These are phyloP conservation scores for Calliopsis andreniformis DNA, from an alignment of 1,140 invertebrate genomes.

Conservation along the genomic window DNA sequence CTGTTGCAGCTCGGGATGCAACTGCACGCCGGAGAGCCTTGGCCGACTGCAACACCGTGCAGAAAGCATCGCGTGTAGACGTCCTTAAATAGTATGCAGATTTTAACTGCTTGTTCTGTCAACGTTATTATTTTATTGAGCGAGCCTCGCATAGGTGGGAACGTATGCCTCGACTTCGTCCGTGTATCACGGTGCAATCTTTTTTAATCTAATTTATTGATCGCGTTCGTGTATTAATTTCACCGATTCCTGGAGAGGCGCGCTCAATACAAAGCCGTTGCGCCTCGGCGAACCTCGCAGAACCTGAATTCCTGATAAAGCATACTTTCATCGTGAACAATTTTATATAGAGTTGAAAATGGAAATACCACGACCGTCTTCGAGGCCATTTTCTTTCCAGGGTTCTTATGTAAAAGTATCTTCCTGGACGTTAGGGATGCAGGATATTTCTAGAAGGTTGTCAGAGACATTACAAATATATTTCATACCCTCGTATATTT, in stretches of 20 bases:
- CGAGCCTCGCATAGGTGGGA: conserved; percentile 23
- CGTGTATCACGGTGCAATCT: neutral
- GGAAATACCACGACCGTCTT: no score
- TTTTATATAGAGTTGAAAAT: no score
- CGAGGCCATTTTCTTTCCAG: no score
- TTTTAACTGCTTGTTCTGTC: conserved; percentile 48
- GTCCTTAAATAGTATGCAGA: conserved; percentile 41
- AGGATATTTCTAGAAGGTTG: no score
- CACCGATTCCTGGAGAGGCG: conserved; percentile 13
- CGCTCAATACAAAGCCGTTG: neutral
- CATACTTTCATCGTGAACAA: neutral
- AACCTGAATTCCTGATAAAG: neutral
- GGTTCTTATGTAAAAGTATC: no score
- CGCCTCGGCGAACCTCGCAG: neutral
- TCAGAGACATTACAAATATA: no score
- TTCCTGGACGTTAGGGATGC: no score
- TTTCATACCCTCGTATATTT: no score
- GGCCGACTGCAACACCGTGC: neutral
- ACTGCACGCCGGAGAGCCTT: neutral
- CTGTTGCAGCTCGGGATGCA: conserved; percentile 41
- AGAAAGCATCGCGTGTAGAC: conserved; percentile 33
- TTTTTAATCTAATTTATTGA: conserved; percentile 25
- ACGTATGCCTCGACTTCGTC: neutral
- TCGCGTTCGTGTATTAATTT: neutral
- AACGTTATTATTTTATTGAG: conserved; percentile 51